These are phyloP conservation scores for Mobula hypostoma DNA, from an alignment of 2,113 vertebrate species.

Conservation along the genomic window DNA sequence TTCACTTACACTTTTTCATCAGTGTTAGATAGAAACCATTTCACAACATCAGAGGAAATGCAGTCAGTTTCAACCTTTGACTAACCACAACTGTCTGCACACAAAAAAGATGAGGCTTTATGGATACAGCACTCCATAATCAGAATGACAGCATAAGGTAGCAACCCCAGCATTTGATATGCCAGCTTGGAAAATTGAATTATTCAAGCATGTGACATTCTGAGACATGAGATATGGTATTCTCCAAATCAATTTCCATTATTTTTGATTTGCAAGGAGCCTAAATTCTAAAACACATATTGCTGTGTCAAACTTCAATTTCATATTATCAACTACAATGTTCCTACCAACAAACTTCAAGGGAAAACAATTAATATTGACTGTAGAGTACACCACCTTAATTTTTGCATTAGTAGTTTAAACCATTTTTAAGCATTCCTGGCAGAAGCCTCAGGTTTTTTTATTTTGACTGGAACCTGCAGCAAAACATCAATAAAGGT, in stretches of 20 bases:
- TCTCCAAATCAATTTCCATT: neutral
- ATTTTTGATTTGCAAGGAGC: conserved; percentile 8
- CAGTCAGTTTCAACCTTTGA: neutral
- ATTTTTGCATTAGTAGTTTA: neutral
- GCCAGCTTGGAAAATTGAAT: conserved; percentile 23
- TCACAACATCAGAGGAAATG: neutral
- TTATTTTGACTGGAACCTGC: neutral
- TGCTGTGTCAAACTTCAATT: neutral
- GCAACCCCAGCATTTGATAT: neutral
- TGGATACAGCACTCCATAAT: neutral
- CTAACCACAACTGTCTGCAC: neutral
- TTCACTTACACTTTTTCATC: neutral
- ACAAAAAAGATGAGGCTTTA: neutral
- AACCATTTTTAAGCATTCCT: neutral
- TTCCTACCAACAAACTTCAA: neutral
- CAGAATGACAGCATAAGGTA: neutral
- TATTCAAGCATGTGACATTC: neutral
- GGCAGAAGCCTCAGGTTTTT: neutral
- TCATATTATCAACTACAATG: neutral
- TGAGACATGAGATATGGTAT: neutral
- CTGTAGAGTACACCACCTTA: neutral
- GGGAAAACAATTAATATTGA: neutral
- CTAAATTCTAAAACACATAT: neutral
- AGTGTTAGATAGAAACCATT: neutral
- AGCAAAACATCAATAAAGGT: neutral